Evolutionary conservation across 2,888 invertebrate species (phyloP).

Genomic region (Trisateles emortualis): DNA sequence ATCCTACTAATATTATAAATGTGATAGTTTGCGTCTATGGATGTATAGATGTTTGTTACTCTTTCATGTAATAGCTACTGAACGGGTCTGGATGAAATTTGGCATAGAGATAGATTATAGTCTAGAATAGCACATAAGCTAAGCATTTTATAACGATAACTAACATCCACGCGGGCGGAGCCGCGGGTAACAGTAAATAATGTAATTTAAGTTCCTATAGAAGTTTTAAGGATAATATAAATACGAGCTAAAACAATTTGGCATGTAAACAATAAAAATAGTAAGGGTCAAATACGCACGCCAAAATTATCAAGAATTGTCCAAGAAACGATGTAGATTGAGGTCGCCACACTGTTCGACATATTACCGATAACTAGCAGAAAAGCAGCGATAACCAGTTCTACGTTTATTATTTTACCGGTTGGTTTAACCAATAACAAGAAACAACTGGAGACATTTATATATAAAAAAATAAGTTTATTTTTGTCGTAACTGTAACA

Average conservation of each 20-base stretch:
- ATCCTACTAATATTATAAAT: too few relatives aligned
- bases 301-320: slow-evolving; percentile 25
- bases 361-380: slow-evolving; percentile 8
- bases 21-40: too few relatives aligned
- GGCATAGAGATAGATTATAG: too few relatives aligned
- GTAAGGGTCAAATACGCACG: slow-evolving; percentile 28
- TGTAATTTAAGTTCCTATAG: too few relatives aligned
- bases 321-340: slow-evolving; percentile 22
- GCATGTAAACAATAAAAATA: slow-evolving; percentile 24
- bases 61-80: too few relatives aligned
- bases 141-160: too few relatives aligned
- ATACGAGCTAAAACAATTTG: too few relatives aligned
- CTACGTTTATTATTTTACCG: slow-evolving; percentile 2
- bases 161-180: too few relatives aligned
- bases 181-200: too few relatives aligned
- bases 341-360: slow-evolving; percentile 30
- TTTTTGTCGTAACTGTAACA: background rate
- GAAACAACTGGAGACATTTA: background rate
- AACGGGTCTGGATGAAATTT: too few relatives aligned
- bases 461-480: background rate
- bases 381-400: slow-evolving; percentile 35
- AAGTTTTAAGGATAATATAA: background rate
- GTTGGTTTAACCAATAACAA: slow-evolving; percentile 7
- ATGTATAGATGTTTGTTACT: too few relatives aligned
- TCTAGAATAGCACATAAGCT: too few relatives aligned